Evolutionary conservation across 2,888 invertebrate genomes (phyloP), one percentile per base, ranked within the genome.

Genomic region (Augiades crinisus): DNA sequence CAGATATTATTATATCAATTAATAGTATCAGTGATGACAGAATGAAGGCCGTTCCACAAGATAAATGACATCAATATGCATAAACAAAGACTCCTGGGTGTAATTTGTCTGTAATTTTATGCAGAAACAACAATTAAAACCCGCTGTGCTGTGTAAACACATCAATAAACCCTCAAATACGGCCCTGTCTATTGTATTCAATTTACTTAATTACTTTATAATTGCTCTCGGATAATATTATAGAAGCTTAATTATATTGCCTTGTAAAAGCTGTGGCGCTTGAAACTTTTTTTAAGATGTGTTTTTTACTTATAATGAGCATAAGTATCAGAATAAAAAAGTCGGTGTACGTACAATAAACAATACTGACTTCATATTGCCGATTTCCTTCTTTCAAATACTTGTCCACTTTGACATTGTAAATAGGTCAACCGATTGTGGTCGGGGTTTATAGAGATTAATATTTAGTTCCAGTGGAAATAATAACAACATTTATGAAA

Each of bases 1-100:
- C n/a, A 33, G 5, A 21, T 43, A 43, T 44, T 21, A 58, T 61
- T 53, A 56, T 54, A 55, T 56, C 58, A 58, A 53, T 57, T 59
- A 55, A 54, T 54, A 54, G 51, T 55, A 40, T 34, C 52, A 37
- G 46, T 54, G 57, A 57, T 59, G 59, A 61, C 58, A 59, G 55
- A 57, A 57, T 58, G 55, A 59, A 61, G 47, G 49, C 17, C 49
- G 24, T 41, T 16, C n/a, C 24, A 41, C n/a, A 41, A 41, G 49
- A 49, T 41, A 34, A 49, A 49, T 41, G 33, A 49, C 41, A 49
- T 8, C 22, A 49, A 49, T 49, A 49, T 49, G 31, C 47, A 49
- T 49, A 49, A 49, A 49, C 41, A 34, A 31, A 49, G 24, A 24
- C 49, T 31, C 24, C 17, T 34, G 27, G 34, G 34, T 49, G 41